phyloP scores from a whole-genome alignment of 92 coral and sea anemone species.

The Parazoanthus atlanticus region DNA sequence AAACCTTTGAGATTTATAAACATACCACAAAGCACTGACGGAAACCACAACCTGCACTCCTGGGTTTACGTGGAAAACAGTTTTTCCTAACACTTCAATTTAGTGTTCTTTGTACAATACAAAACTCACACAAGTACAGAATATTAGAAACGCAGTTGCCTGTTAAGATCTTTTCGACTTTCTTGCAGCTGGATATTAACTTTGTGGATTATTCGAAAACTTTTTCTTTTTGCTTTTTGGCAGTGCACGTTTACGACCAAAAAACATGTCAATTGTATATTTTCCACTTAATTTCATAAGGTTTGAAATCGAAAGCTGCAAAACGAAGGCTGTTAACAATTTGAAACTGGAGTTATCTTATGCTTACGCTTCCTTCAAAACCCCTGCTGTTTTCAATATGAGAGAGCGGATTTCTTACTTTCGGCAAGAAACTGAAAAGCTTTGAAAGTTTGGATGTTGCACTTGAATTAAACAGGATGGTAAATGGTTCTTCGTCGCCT shows the following conservation, averaged over 20 bases:
- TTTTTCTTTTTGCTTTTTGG: no score
- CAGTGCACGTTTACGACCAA: neutral
- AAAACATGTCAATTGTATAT: neutral
- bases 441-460: neutral
- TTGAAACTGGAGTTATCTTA: neutral
- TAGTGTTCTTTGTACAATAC: neutral
- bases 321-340: neutral
- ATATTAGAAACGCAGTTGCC: neutral
- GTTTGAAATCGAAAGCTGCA: no score
- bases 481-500: neutral
- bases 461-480: neutral
- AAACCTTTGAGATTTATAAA: neutral
- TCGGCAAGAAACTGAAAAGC: neutral
- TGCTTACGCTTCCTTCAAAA: neutral
- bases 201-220: neutral
- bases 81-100: neutral
- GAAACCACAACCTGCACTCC: slow-evolving; percentile 18
- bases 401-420: neutral
- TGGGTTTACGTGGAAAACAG: neutral
- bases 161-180: neutral
- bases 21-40: neutral
- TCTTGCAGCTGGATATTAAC: neutral
- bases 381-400: neutral
- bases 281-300: no score
- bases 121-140: neutral